phyloP scores from a whole-genome alignment of 2,888 invertebrate species.

The Hipparchia sbordonii region DNA sequence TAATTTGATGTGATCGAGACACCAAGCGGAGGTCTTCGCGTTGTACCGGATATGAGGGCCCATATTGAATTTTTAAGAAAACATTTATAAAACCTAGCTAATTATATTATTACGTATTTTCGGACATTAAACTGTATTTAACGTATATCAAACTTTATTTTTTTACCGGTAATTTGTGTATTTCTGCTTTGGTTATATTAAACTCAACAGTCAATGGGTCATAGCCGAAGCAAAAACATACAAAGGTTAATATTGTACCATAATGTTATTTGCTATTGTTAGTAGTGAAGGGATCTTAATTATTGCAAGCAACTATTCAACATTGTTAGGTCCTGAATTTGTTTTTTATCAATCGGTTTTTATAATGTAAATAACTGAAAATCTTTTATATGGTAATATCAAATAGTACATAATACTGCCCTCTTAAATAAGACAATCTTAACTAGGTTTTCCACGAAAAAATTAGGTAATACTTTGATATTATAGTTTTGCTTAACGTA shows the following conservation, averaged over 20 bases:
- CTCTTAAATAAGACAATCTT: too few relatives aligned
- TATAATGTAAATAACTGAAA: conserved; percentile 68
- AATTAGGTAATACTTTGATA: too few relatives aligned
- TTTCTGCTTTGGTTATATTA: conserved; percentile 44
- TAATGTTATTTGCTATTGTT: conserved; percentile 47
- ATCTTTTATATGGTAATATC: conserved; percentile 60
- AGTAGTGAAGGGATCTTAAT: conserved; percentile 39
- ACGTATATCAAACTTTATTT: conserved; percentile 48
- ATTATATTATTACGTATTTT: conserved; percentile 54
- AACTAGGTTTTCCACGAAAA: too few relatives aligned
- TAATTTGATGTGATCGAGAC: conserved; percentile 45
- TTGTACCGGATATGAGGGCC: conserved; percentile 58
- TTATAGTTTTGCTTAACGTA: too few relatives aligned
- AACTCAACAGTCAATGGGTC: conserved; percentile 7
- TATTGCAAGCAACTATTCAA: conserved; percentile 40
- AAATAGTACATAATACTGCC: conserved; percentile 60
- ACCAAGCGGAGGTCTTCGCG: conserved; percentile 42
- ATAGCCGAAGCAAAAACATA: conserved; percentile 22
- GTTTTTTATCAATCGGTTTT: conserved; percentile 58
- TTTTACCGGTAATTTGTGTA: conserved; percentile 50
- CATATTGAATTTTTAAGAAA: conserved; percentile 53
- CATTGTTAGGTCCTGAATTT: conserved; percentile 45
- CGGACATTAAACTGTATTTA: conserved; percentile 54
- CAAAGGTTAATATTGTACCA: conserved; percentile 37
- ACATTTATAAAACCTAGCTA: conserved; percentile 46